A percentile compares a stretch with the other conserved stretches of the same genome.
Conservation (phyloP, 2,113 vertebrate species). For the Tragelaphus strepsiceros region DNA sequence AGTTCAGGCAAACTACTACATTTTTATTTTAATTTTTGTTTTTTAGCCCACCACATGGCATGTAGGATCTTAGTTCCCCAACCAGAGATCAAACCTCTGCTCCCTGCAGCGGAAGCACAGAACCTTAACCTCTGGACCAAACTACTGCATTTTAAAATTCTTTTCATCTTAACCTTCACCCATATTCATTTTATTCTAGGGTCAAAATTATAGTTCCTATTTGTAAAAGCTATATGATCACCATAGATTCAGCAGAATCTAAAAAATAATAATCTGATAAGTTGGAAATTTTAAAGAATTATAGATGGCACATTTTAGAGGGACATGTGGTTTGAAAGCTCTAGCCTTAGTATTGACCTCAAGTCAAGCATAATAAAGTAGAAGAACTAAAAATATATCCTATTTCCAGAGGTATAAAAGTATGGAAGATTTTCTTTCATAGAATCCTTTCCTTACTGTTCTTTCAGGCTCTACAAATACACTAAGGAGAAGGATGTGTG, state of each 20-base stretch:
- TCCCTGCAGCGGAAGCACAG: background rate
- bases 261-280: background rate
- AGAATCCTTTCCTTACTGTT: background rate
- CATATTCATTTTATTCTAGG: background rate
- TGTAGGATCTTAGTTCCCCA: background rate
- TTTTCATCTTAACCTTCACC: constrained; percentile 7
- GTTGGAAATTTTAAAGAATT: background rate
- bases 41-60: background rate
- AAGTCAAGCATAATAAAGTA: background rate
- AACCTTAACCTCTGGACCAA: background rate
- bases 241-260: background rate
- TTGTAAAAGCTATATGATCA: constrained; percentile 40
- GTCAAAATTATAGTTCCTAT: background rate
- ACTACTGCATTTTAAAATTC: background rate
- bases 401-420: constrained; percentile 20
- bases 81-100: background rate
- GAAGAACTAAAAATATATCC: constrained; percentile 3
- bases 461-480: background rate
- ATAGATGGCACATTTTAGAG: background rate
- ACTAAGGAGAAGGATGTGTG: background rate
- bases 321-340: background rate
- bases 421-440: constrained; percentile 18
- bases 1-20: background rate
- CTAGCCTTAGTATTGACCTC: background rate
- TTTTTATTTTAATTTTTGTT: background rate